These are phyloP conservation scores for Passer domesticus DNA, from an alignment of 2,113 vertebrate genomes.

Conservation along the genomic window DNA sequence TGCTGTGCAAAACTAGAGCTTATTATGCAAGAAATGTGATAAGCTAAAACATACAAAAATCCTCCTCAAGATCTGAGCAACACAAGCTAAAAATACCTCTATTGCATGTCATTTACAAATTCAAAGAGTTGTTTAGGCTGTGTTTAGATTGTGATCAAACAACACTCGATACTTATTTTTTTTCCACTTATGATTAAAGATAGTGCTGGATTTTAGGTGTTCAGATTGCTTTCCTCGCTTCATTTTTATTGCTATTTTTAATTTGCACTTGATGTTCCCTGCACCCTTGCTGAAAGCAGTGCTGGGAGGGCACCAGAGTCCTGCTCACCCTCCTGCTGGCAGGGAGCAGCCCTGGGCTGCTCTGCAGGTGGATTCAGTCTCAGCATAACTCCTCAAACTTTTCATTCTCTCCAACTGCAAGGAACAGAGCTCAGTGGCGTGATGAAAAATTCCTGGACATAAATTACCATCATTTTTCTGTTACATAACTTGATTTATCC, in stretches of 20 bases:
- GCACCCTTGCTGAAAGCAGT: neutral
- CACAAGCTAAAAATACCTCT: constrained; percentile 68
- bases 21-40: constrained; percentile 43
- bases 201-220: constrained; percentile 42
- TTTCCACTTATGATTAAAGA: constrained; percentile 38
- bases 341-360: neutral
- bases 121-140: constrained; percentile 63
- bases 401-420: neutral
- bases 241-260: constrained; percentile 33
- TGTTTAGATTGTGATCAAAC: constrained; percentile 65
- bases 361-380: neutral
- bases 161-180: neutral
- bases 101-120: constrained; percentile 60
- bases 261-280: neutral
- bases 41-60: constrained; percentile 9
- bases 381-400: neutral
- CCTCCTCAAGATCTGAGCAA: constrained; percentile 30
- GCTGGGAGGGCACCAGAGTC: neutral
- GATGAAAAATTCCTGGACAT: constrained; percentile 18
- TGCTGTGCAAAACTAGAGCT: neutral
- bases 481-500: constrained; percentile 47
- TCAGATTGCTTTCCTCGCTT: constrained; percentile 41
- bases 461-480: constrained; percentile 49
- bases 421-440: neutral
- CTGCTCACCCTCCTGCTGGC: fast-evolving